Evolutionary conservation across 2,113 vertebrate species (phyloP), one percentile per base, ranked within the genome.

Genomic region (Mugil cephalus): DNA sequence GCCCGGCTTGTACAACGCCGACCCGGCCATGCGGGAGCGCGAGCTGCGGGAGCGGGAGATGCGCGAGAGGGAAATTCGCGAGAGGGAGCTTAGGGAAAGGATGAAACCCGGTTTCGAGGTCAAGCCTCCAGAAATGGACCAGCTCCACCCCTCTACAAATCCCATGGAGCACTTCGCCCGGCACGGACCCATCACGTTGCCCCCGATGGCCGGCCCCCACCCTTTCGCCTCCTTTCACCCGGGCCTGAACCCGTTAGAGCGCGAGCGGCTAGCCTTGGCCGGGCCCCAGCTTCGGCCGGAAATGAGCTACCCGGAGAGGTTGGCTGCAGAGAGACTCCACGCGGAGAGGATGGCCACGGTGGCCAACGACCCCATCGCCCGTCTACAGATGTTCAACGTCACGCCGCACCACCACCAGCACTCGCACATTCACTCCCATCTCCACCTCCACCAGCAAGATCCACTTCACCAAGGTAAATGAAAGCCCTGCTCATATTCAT

Each of bases 31-130:
- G 89, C 95, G 98, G 0, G 97, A 99, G 76, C 95, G 98, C 0
- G 98, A 99, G 83, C 94, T 99, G 3, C 93, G 98, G 0, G 97
- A 99, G 66, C 91, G 97, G 0, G 97, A 99, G 84, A 88, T 99
- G 76, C 94, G 97, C 0, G 97, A 99, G 76, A 90, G 97, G 0
- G 97, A 99, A 89, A 94, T 99, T 15, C 94, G 98, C 0, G 97
- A 99, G 85, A 88, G 98, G 6, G 98, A 99, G 85, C 69, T 99
- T 64, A 92, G 97, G 6, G 97, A 99, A 80, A 92, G 98, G 84
- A 99, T 99, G 97, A 99, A 99, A 80, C 98, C 98, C 0, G 98
- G 98, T 61, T 99, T 98, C 18, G 98, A 99, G 93, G 96, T 99
- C 88, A 99, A 99, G 89, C 98, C 98, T 1, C 97, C 97, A 0